Evolutionary conservation across 92 coral and sea anemone species (phyloP).

Genomic region (Umimayanthus kanabou): DNA sequence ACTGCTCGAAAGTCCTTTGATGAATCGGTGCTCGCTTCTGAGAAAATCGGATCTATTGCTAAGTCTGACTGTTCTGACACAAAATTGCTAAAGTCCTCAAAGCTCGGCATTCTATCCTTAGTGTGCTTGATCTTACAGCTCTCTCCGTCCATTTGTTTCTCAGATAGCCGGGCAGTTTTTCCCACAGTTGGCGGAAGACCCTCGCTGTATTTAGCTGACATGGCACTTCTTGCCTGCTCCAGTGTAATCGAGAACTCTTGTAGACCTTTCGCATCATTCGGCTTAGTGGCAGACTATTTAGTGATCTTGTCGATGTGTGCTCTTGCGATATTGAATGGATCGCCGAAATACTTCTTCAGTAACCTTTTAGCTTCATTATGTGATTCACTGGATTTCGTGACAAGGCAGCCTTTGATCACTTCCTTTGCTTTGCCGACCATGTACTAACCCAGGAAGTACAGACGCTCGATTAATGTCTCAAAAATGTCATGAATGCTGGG

Average conservation of each 20-base stretch:
- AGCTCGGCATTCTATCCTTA: constrained; percentile 52
- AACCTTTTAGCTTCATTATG: constrained; percentile 51
- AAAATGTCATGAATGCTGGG: too few species aligned
- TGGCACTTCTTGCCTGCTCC: constrained; percentile 58
- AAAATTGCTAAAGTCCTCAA: constrained; percentile 50
- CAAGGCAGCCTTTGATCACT: constrained; percentile 45
- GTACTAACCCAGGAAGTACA: constrained; percentile 68
- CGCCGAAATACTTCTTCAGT: constrained; percentile 53
- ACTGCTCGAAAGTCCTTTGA: neutral
- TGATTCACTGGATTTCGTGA: constrained; percentile 45
- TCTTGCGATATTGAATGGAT: constrained; percentile 62
- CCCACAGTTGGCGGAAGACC: constrained; percentile 63
- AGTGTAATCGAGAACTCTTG: constrained; percentile 59
- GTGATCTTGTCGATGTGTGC: constrained; percentile 53
- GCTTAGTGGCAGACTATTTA: constrained; percentile 57
- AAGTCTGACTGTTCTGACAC: constrained; percentile 58
- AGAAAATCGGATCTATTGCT: constrained; percentile 62
- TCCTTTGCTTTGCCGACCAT: constrained; percentile 60
- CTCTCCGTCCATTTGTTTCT: constrained; percentile 61
- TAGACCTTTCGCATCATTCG: constrained; percentile 55
- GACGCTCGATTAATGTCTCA: constrained; percentile 37
- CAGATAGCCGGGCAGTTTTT: constrained; percentile 52
- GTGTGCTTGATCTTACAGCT: constrained; percentile 39
- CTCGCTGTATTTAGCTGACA: constrained; percentile 64
- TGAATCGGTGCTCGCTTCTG: constrained; percentile 21